Evolutionary conservation across 1,140 invertebrate genomes (phyloP).

Genomic region (Diachasma alloeum): DNA sequence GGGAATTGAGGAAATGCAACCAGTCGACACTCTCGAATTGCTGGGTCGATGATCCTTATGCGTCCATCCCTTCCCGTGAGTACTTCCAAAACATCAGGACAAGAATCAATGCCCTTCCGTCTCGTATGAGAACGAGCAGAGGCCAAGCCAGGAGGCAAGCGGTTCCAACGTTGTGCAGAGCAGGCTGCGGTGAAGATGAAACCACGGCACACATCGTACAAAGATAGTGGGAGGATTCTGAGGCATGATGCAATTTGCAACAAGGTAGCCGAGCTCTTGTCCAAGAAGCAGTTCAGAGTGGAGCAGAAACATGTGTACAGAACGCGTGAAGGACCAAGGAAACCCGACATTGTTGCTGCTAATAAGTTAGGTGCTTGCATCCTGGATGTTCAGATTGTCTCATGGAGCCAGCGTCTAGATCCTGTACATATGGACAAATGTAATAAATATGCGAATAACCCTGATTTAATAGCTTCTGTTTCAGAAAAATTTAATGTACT

Average conservation of each 20-base stretch:
- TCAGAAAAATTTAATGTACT: neutral
- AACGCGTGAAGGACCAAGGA: neutral
- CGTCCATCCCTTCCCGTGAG: slow-evolving; percentile 35
- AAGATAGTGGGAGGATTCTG: slow-evolving; percentile 46
- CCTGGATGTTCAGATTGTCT: slow-evolving; percentile 31
- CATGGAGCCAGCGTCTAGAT: neutral
- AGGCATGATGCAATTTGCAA: slow-evolving; percentile 42
- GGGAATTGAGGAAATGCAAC: neutral
- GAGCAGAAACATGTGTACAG: slow-evolving; percentile 15
- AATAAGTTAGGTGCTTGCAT: neutral
- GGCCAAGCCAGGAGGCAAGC: neutral
- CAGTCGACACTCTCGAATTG: neutral
- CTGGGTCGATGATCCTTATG: neutral
- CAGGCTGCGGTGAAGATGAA: slow-evolving; percentile 43
- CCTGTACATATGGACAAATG: neutral
- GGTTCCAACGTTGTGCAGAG: slow-evolving; percentile 39
- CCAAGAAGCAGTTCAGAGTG: neutral
- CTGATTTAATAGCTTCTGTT: neutral
- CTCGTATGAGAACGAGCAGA: slow-evolving; percentile 31
- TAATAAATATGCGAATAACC: slow-evolving; percentile 22
- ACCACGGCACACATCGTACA: slow-evolving; percentile 54
- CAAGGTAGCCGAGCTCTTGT: slow-evolving; percentile 2
- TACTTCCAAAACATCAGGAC: slow-evolving; percentile 42
- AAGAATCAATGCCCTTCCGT: slow-evolving; percentile 45
- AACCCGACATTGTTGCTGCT: slow-evolving; percentile 18